Evolutionary conservation across 2,888 invertebrate species (phyloP), one percentile per base, ranked within the genome.

Genomic region (Euzophera pinguis): DNA sequence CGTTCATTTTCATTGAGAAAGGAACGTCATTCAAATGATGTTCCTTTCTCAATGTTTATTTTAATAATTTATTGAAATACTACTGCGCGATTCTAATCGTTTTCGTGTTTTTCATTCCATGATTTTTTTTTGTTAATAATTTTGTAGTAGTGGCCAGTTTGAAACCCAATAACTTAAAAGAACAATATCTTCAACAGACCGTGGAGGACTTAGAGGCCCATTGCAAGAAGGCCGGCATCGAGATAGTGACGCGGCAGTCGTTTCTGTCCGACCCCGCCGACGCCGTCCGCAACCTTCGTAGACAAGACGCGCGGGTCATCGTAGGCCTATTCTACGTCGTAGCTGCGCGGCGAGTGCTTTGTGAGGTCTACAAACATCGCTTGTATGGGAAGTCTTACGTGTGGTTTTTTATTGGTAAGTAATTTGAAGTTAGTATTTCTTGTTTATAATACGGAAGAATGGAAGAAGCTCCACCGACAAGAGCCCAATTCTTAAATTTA

Each of bases 311-410:
- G 3, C 92, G 99, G 60, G 98, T 99, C 63, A 98, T 99, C 64
- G 98, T 99, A 22, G 99, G 99, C 0, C 92, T 99, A 51, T 99
- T 99, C 91, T 99, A 99, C 89, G 99, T 99, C 55, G 98, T 98
- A 6, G 98, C 98, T 41, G 99, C 99, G 0, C 91, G 99, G 51
- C 92, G 97, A 49, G 99, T 99, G 0, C 94, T 99, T 14, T 99
- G 99, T 81, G 98, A 99, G 85, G 95, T 98, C 67, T 98, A 97
- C 90, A 97, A 97, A 73, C 96, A 98, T 74, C 94, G 95, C 57
- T 91, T 99, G 16, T 99, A 96, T 78, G 99, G 99, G 12, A 96
- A 97, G 67, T 96, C 96, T 38, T 97, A 99, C 87, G 99, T 99
- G 22, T 99, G 99, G 99, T 98, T 99, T 84, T 98, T 99, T 12